Evolutionary conservation across 1,140 invertebrate genomes (phyloP), one percentile per base, ranked within the genome.

Genomic region (Pygmarrhopalites habei): DNA sequence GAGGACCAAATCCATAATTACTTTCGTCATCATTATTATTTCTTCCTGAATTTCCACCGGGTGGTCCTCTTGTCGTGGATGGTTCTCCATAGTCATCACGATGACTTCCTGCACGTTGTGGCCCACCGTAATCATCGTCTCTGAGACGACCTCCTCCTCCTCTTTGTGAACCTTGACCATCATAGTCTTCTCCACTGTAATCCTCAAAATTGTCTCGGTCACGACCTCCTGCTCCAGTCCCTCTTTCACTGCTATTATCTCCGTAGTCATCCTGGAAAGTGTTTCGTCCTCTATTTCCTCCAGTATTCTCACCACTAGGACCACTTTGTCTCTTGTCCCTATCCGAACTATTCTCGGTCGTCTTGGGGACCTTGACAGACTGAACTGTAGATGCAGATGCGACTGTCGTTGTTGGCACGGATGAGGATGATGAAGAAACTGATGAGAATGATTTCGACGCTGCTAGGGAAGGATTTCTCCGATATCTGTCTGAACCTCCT

Each of bases 1-100:
- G 35, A 53, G 59, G 59, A 29, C 43, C 47, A 59, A 58, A 58
- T 17, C 60, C 56, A 44, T 65, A 51, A 30, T 62, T 60, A 30
- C 57, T 17, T n/a, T n/a, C n/a, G 14, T 57, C 43, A 3, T 64
- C 35, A 41, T 64, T 56, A 41, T 60, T 30, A 19, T 51, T 28
- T 58, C 53, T 46, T 21, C 35, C 17, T 7, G 35, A 39, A 39
- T 39, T 39, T 7, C 35, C n/a, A 10, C 14, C n/a, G 14, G 15
- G 17, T n/a, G 12, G 30, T 39, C 53, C 29, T n/a, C 2, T 10
- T n/a, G n/a, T 19, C 26, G 3, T 57, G n/a, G 28, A 30, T 35
- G 53, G 26, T 32, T 12, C 5, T 32, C 15, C 32, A 35, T 35
- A 35, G 5, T 35, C 32, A 35, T 35, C 15, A 7, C 32, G 5